Base-by-base conservation (phyloP, 2,888 invertebrate species). In the Drosophila meridiana region DNA sequence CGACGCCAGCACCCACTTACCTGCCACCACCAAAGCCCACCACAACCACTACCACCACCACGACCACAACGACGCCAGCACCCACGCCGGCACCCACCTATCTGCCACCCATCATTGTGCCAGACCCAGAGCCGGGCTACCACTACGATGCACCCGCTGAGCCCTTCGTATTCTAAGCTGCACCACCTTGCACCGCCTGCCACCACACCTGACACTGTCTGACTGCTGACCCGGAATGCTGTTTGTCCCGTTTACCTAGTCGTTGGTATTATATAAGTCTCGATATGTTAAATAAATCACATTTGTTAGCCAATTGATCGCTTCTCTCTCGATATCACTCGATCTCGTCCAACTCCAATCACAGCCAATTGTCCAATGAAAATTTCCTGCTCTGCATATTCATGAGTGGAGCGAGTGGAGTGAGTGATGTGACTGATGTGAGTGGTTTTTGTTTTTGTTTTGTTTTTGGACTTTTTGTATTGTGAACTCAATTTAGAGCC, bases 61-160 rank as follows among this genome's bases (percentile, higher is more conserved):
- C 85, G 0, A 76, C 86, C 0, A 78, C 85, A 0, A 82, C 82
- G 0, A 76, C 86, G 0, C 84, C 87, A 1, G 64, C 88, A 50
- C 84, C 89, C 9, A 81, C 87, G 32, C 86, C 87, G 4, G 89
- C 74, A 2, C 84, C 90, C 56, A 83, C 83, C 28, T 83, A 83
- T 48, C 73, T 89, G 40, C 88, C 87, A 20, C 87, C 88, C 4
- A 76, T 82, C 59, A 64, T 83, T 40, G 76, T 81, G 9, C 82
- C 81, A 36, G 73, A 83, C 50, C 82, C 80, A 5, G 60, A 60
- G 60, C 60, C 38, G n/a, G 87, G 87, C 14, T 87, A 87, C 28
- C 82, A 80, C 62, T 87, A 87, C n/a, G 80, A 90, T 9, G 80
- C 70, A 20, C 87, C 87, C 7, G 80, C 74, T 7, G 68, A 83